Evolutionary conservation across 2,888 invertebrate genomes (phyloP), one percentile per base, ranked within the genome.

Genomic region (Cataglyphis albicans): DNA sequence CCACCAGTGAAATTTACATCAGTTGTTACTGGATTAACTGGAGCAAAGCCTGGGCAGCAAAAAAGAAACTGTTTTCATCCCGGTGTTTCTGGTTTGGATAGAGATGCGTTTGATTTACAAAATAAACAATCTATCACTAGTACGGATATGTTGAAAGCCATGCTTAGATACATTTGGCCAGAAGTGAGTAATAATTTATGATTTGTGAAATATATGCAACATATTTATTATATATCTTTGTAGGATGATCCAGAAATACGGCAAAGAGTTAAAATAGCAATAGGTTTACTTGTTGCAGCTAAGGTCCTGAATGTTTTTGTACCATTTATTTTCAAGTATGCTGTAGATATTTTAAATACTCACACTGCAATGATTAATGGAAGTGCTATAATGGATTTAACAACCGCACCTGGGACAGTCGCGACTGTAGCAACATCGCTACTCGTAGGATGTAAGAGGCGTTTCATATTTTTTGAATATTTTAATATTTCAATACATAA

Each of bases 131-230:
- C 96, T 72, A 96, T 98, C 85, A 96, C 97, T 10, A 96, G 97
- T 87, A 92, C 95, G 91, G 97, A 98, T 92, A 99, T 99, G 97
- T 93, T 99, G 41, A 96, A 96, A 88, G 97, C 97, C 73, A 99
- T 99, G 98, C 94, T 98, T 94, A 96, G 96, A 73, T 98, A 99
- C 95, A 97, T 99, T 82, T 99, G 99, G 99, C 99, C 99, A 38
- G 97, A 98, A 96, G 98, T 97, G 88, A 94, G 94, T 93, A 90
- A 93, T 32, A 1, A 94, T 48, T 93, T 93, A 86, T 93, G 93
- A 94, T 94, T 38, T 44, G 5, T 18, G 3, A 6, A 21, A 44
- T 18, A 61, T 32, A 3, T 44, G n/a, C 21, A 74, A 61, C 3
- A 74, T 73, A 61, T 57, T 44, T 83, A 81, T 41, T 65, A 64